phyloP scores from a whole-genome alignment of 2,888 invertebrate species.

The Bimastos eiseni region DNA sequence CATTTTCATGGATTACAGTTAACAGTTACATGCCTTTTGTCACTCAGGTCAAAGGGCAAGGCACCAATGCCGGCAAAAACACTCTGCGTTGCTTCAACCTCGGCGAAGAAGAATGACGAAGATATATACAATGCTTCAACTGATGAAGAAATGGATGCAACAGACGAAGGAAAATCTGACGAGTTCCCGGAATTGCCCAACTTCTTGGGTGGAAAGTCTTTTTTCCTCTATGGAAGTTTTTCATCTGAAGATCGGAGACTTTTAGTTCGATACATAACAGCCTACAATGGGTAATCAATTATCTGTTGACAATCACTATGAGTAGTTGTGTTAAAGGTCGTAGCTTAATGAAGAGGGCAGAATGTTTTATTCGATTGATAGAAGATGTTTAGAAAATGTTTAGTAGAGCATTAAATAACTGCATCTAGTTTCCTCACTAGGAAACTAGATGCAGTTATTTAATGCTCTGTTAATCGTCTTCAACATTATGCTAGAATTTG shows the following conservation, averaged over 20 bases:
- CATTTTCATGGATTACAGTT: not conserved
- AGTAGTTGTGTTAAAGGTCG: not conserved
- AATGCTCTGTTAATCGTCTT: too few species aligned
- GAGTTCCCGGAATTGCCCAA: slow-evolving; percentile 43
- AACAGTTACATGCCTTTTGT: not conserved
- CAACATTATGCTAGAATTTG: too few species aligned
- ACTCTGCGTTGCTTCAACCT: not conserved
- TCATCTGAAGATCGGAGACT: slow-evolving; percentile 47
- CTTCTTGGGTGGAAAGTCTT: slow-evolving; percentile 50
- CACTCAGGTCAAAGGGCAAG: not conserved
- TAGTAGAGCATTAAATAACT: too few species aligned
- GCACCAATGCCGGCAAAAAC: not conserved
- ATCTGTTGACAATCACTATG: too few species aligned
- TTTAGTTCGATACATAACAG: slow-evolving; percentile 63
- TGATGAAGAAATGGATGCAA: slow-evolving; percentile 45
- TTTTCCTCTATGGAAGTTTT: slow-evolving; percentile 54
- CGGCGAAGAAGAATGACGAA: slow-evolving; percentile 34
- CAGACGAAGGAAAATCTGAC: not conserved
- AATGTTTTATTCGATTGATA: not conserved
- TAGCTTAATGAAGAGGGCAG: not conserved
- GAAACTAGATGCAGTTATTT: too few species aligned
- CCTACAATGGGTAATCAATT: slow-evolving; percentile 68
- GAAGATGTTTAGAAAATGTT: not conserved
- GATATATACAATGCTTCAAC: slow-evolving; percentile 52
- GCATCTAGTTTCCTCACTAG: too few species aligned